Conservation (phyloP, 2,888 invertebrate species). For the Achlya flavicornis region DNA sequence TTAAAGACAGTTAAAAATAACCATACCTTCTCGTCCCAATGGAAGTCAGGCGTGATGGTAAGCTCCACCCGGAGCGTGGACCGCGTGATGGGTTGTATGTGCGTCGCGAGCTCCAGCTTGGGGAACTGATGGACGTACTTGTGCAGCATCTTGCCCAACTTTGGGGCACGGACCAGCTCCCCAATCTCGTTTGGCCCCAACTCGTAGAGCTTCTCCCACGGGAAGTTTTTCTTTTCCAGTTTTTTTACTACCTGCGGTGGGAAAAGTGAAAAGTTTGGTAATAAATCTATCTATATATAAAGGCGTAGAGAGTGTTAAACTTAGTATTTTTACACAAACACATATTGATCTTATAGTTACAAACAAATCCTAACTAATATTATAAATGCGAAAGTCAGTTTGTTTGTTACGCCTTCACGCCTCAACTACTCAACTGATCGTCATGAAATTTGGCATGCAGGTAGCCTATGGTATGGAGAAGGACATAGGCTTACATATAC, state of each 20-base stretch:
- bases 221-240: slow-evolving; percentile 98
- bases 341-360: too few relatives aligned
- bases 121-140: slow-evolving; percentile 98
- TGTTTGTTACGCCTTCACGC: too few relatives aligned
- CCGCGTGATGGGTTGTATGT: slow-evolving; percentile 98
- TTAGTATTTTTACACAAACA: too few relatives aligned
- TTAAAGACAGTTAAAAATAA: too few relatives aligned
- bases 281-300: too few relatives aligned
- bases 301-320: too few relatives aligned
- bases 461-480: too few relatives aligned
- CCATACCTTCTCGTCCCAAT: slow-evolving; percentile 97
- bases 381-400: too few relatives aligned
- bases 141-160: slow-evolving; percentile 96
- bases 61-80: slow-evolving; percentile 97
- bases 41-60: slow-evolving; percentile 99
- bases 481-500: too few relatives aligned
- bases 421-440: too few relatives aligned
- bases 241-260: slow-evolving; percentile 89
- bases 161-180: slow-evolving; percentile 93
- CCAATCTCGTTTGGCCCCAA: slow-evolving; percentile 98
- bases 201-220: slow-evolving; percentile 97
- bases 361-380: too few relatives aligned
- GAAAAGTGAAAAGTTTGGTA: not conserved
- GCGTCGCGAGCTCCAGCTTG: slow-evolving; percentile 96
- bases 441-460: too few relatives aligned